Evolutionary conservation across 37 sponge, comb jelly and placozoan genomes (phyloP).

Genomic region (Oopsacas minuta): DNA sequence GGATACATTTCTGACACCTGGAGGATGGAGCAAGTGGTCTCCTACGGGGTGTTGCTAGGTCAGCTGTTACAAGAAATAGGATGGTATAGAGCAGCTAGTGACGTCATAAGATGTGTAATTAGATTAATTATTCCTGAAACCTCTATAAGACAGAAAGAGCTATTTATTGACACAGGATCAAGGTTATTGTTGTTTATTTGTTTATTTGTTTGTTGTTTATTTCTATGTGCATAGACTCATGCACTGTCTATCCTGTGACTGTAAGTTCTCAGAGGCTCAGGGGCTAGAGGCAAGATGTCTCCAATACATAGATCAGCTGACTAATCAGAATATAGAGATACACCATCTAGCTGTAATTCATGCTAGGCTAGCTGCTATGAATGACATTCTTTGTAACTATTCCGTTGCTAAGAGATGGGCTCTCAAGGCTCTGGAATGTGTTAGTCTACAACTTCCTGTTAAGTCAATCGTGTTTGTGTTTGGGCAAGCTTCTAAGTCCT

Average conservation of each 20-base stretch:
- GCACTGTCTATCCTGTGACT: neutral
- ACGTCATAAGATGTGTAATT: neutral
- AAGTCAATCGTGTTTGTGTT: constrained; percentile 17
- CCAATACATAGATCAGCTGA: neutral
- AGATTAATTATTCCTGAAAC: neutral
- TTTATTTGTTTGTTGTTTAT: too few species aligned
- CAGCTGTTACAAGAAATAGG: neutral
- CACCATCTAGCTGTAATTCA: neutral
- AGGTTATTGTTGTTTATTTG: too few species aligned
- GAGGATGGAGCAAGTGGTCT: too few species aligned
- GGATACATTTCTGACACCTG: too few species aligned
- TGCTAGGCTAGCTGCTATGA: neutral
- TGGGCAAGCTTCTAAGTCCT: neutral
- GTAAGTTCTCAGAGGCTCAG: neutral
- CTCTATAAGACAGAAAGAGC: neutral
- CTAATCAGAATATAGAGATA: neutral
- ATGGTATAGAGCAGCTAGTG: neutral
- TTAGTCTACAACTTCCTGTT: neutral
- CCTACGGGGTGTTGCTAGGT: neutral
- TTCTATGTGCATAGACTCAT: neutral
- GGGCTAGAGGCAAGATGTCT: neutral
- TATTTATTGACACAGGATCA: neutral
- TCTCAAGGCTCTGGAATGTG: neutral
- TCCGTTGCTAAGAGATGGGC: neutral
- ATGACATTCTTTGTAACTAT: constrained; percentile 13